Conservation (phyloP, 2,888 invertebrate genomes). For the Eretmocerus hayati region DNA sequence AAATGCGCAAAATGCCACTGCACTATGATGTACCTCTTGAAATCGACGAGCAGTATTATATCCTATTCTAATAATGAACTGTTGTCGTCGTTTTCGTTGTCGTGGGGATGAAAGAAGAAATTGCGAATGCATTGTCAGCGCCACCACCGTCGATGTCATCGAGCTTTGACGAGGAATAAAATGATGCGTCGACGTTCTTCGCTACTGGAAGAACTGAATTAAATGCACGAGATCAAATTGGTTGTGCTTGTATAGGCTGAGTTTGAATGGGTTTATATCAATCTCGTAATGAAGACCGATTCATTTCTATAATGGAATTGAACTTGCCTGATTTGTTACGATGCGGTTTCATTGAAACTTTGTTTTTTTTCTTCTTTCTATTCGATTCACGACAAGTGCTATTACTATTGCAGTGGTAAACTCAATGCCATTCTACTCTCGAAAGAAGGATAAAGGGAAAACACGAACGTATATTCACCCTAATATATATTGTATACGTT, state of each 20-base stretch:
- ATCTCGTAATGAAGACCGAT: constrained; percentile 13
- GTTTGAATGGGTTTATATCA: not conserved
- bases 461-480: not conserved
- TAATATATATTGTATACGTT: not conserved
- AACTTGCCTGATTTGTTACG: not conserved
- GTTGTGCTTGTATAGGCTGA: not conserved
- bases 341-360: not conserved
- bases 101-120: too few species aligned
- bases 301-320: constrained; percentile 5
- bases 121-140: too few species aligned
- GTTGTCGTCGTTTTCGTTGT: too few species aligned
- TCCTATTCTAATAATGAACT: too few species aligned
- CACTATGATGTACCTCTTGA: too few species aligned
- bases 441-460: not conserved
- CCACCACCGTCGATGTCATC: too few species aligned
- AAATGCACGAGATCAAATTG: too few species aligned
- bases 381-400: not conserved
- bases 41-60: too few species aligned
- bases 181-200: not conserved
- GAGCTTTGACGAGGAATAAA: too few species aligned
- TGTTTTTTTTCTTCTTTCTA: not conserved
- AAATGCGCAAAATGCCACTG: too few species aligned
- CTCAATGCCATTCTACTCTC: not conserved
- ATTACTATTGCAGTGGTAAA: not conserved
- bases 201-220: too few species aligned